Base-by-base conservation (phyloP, 2,888 invertebrate genomes). In the Meliscaeva auricollis region DNA sequence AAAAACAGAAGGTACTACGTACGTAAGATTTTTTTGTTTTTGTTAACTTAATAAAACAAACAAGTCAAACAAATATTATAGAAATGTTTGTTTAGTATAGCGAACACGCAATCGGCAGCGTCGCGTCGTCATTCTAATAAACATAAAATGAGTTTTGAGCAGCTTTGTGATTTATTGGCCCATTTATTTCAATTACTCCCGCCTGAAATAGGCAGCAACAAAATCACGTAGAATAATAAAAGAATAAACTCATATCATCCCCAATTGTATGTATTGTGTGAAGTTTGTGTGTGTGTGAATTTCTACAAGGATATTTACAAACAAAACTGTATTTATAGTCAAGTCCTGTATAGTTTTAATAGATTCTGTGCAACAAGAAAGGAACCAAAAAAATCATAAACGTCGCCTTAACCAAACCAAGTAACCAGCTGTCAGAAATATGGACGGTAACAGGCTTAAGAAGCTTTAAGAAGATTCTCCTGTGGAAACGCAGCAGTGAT, bases 101-200 rank as follows among this genome's bases (percentile, higher is more conserved):
- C 66, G 52, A 75, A 80, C 84, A 85, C 84, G 84, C 76, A 85
- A 85, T 38, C 11, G 38, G 72, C 70, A 72, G n/a, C n/a, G n/a
- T n/a, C n/a, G n/a, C n/a, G n/a, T n/a, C n/a, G n/a, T 76, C 76
- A 80, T 85, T 84, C 75, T 85, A 80, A 73, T 85, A 85, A 73
- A 85, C 80, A 85, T 80, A 72, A 80, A 85, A 85, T 80, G 80
- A 85, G 80, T 85, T 80, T 85, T 85, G 76, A 85, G 84, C 84
- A 80, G 76, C 76, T 72, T 72, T 80, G 76, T 85, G 84, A 85
- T 85, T 85, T 85, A 85, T 85, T 80, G 84, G 76, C 15, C 68
- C 75, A 85, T 85, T 80, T 85, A 80, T 85, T 80, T 85, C 84
- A 85, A 85, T 85, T 85, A 85, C 84, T 85, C 72, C 58, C 72